These are phyloP conservation scores for Ateles fusciceps DNA, from an alignment of 2,797 vertebrate species.

Conservation along the genomic window DNA sequence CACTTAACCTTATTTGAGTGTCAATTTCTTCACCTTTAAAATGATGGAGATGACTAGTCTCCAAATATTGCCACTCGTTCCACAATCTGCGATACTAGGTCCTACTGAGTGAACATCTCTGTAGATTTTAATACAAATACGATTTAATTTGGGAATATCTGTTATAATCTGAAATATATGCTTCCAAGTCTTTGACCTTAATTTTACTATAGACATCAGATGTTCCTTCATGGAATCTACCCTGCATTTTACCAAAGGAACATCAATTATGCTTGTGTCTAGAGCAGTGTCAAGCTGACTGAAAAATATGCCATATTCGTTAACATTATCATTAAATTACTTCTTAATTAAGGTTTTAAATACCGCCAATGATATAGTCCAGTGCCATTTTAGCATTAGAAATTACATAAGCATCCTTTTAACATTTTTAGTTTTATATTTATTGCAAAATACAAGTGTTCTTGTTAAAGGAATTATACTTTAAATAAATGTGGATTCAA, in stretches of 20 bases:
- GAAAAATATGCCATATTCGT: slow-evolving; percentile 31
- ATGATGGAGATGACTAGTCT: neutral
- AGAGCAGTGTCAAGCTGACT: slow-evolving; percentile 35
- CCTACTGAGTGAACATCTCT: slow-evolving; percentile 5
- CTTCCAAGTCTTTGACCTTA: slow-evolving; percentile 59
- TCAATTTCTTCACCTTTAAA: neutral
- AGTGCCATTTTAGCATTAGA: slow-evolving; percentile 48
- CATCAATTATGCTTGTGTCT: neutral
- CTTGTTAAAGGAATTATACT: slow-evolving; percentile 1
- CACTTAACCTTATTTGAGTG: neutral
- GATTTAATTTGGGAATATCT: slow-evolving; percentile 55
- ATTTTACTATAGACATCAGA: slow-evolving; percentile 37
- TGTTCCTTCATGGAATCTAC: neutral
- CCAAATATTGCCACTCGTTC: neutral
- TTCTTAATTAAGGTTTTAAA: slow-evolving; percentile 61
- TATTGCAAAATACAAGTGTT: slow-evolving; percentile 49
- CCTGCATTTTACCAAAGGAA: slow-evolving; percentile 15
- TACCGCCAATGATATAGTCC: slow-evolving; percentile 29
- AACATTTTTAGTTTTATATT: slow-evolving; percentile 31
- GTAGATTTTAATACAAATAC: slow-evolving; percentile 61
- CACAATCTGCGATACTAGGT: neutral
- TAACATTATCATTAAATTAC: slow-evolving; percentile 20
- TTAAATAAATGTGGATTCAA: slow-evolving; percentile 43
- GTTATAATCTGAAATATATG: slow-evolving; percentile 28
- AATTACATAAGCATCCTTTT: slow-evolving; percentile 41